Percentiles rank a stretch among this genome's conserved stretches.
These are phyloP conservation scores for Napeogenes sylphis DNA, from an alignment of 2,888 invertebrate species.

Conservation along the genomic window DNA sequence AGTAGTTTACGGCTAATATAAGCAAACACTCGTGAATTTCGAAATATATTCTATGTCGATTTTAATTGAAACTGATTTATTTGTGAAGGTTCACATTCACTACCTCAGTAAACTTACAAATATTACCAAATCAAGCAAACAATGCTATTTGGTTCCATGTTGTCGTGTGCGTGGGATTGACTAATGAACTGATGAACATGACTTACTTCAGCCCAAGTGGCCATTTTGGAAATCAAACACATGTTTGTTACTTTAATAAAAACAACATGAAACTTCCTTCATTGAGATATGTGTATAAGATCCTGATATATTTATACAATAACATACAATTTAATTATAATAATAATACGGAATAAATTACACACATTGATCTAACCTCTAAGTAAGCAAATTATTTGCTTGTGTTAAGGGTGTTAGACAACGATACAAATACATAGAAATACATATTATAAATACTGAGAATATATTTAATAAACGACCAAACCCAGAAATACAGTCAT, in stretches of 20 bases:
- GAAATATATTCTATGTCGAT: constrained; percentile 10
- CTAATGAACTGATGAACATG: constrained; percentile 47
- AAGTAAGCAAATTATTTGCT: too few relatives aligned
- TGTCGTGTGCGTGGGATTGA: constrained; percentile 52
- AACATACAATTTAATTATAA: too few relatives aligned
- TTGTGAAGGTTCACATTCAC: constrained; percentile 18
- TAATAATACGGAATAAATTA: too few relatives aligned
- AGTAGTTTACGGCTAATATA: background rate
- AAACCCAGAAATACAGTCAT: too few relatives aligned
- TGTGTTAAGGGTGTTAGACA: too few relatives aligned
- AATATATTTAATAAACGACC: too few relatives aligned
- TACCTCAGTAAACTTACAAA: constrained; percentile 17
- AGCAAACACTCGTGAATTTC: constrained; percentile 6
- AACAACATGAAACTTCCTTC: background rate
- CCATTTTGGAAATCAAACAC: constrained; percentile 23
- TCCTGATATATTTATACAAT: too few relatives aligned
- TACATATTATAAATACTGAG: too few relatives aligned
- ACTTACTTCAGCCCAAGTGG: constrained; percentile 26
- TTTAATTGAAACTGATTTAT: constrained; percentile 20
- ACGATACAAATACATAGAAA: too few relatives aligned
- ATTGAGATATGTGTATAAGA: background rate
- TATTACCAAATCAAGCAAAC: constrained; percentile 43
- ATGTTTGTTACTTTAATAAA: constrained; percentile 5
- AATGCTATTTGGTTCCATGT: constrained; percentile 49
- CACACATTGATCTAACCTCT: too few relatives aligned